Base-by-base conservation (phyloP, 2,888 invertebrate species). In the Acanthopleura granulata region DNA sequence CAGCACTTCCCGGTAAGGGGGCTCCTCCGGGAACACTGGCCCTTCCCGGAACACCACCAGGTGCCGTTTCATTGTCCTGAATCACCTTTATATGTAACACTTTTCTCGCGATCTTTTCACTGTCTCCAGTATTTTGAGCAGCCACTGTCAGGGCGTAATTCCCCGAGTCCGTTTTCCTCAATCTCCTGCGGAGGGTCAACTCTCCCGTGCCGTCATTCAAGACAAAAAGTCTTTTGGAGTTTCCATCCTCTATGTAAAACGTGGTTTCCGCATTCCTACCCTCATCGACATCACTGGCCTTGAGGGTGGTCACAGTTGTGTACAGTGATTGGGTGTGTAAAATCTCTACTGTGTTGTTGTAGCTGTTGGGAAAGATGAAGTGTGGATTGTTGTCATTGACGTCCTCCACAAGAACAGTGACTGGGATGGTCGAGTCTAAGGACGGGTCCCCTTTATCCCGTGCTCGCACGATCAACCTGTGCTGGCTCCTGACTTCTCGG, bases 201-300 rank as follows among this genome's bases (percentile, higher is more conserved):
- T 86, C 88, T 0, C 91, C 91, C 15, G 82, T 82, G 0, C 80
- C 69, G 1, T 80, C 74, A 69, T 91, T 87, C 40, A 91, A 86
- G 25, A 75, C 79, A 79, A 91, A 91, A 40, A 89, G 84, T 4
- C 78, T 80, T 0, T 89, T 87, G 22, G 82, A 79, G 77, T 91
- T 91, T 27, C 91, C 89, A 18, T 77, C 78, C 15, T 78, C 77
- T 29, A 87, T 80, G 6, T 75, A 73, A 74, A 79, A 87, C 72
- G 75, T 74, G 11, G 86, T 77, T 51, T 81, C 78, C 74, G 89
- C 83, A 85, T 87, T 86, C 15, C 77, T 82, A 49, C 81, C 79
- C 22, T 82, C 78, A 79, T 89, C 89, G 0, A 72, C 72, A 70
- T 89, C 89, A 16, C 62, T 30, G 6, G 87, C 88, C 1, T 77